Percentiles rank a stretch among this genome's conserved stretches.
Conservation (phyloP, 2,888 invertebrate genomes). For the Cephus pulcher region DNA sequence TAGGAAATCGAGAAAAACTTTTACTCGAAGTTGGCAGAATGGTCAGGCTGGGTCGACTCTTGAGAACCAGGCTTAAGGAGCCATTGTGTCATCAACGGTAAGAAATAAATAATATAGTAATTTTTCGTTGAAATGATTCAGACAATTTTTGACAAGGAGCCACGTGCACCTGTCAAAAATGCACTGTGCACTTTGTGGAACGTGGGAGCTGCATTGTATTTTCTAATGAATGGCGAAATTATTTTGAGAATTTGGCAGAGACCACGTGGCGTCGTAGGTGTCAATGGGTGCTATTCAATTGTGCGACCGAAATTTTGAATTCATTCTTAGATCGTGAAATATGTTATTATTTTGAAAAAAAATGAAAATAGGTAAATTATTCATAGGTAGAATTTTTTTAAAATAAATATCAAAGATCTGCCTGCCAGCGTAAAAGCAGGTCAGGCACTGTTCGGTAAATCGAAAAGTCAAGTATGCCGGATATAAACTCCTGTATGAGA, state of each 20-base stretch:
- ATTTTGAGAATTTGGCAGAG: slow-evolving; percentile 4
- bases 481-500: slow-evolving; percentile 22
- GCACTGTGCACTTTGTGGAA: background rate
- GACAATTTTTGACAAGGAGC: background rate
- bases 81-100: slow-evolving; percentile 67
- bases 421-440: background rate
- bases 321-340: too few relatives aligned
- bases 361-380: background rate
- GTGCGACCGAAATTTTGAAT: too few relatives aligned
- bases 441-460: slow-evolving; percentile 1
- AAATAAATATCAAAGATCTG: background rate
- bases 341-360: background rate
- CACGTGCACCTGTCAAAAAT: background rate
- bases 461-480: slow-evolving; percentile 12
- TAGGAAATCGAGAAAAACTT: slow-evolving; percentile 73
- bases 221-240: background rate
- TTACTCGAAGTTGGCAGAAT: slow-evolving; percentile 79
- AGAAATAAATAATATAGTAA: slow-evolving; percentile 17
- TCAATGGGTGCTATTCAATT: too few relatives aligned
- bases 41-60: slow-evolving; percentile 76
- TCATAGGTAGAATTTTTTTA: background rate
- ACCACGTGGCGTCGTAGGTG: background rate
- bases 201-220: background rate
- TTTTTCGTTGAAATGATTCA: background rate
- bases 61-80: slow-evolving; percentile 75